Percentiles rank a stretch among this genome's conserved stretches.
These are phyloP conservation scores for Blomia tropicalis DNA, from an alignment of 2,888 invertebrate genomes.

Conservation along the genomic window DNA sequence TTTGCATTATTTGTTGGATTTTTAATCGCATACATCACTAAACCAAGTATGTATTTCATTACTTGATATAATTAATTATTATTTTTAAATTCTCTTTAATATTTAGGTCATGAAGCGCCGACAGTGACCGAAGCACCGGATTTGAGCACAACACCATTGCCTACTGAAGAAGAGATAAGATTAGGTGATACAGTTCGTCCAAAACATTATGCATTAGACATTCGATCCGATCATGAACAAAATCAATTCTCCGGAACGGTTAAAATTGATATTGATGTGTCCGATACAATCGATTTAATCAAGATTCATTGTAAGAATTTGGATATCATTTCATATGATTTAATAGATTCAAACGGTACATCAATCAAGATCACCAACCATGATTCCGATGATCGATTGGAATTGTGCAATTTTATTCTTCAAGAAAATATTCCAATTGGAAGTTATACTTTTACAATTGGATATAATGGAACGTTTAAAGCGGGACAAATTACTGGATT, in stretches of 20 bases:
- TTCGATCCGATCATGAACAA: conserved; percentile 5
- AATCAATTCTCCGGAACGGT: conserved; percentile 16
- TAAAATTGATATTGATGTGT: not conserved
- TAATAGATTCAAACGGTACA: not conserved
- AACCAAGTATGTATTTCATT: not conserved
- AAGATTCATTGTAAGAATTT: conserved; percentile 12
- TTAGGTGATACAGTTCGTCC: conserved; percentile 5
- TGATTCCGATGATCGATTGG: not conserved
- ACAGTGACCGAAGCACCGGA: not conserved
- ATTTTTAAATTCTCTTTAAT: not conserved
- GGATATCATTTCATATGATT: not conserved
- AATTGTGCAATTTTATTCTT: conserved; percentile 3
- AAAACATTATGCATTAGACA: conserved; percentile 9
- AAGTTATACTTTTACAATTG: not conserved
- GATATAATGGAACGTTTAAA: conserved; percentile 1
- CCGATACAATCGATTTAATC: not conserved
- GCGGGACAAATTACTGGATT: conserved; percentile 20
- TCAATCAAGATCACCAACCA: not conserved
- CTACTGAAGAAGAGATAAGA: conserved; percentile 3
- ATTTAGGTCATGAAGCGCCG: no score
- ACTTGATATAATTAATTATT: no score
- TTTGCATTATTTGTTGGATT: conserved; percentile 1
- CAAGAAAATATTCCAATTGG: not conserved
- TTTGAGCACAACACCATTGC: conserved; percentile 8
- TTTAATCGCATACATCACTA: conserved; percentile 4